Evolutionary conservation across 2,797 vertebrate genomes (phyloP).

Genomic region (Discoglossus pictus): DNA sequence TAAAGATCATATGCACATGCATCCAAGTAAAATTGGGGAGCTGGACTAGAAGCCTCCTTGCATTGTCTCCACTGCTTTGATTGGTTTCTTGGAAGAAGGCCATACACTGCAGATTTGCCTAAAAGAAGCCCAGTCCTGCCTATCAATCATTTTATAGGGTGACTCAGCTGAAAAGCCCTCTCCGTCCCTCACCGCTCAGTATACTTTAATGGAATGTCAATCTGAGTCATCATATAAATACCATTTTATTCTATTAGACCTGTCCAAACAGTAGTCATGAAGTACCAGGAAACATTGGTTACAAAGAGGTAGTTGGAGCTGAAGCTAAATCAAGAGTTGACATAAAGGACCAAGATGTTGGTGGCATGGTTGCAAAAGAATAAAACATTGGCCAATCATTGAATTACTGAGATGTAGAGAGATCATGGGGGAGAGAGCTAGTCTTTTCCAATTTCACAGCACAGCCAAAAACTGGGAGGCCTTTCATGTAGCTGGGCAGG

Average conservation of each 20-base stretch:
- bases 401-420: neutral
- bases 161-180: neutral
- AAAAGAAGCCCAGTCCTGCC: neutral
- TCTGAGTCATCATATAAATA: too few relatives aligned
- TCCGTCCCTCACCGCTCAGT: neutral
- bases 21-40: neutral
- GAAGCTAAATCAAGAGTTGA: too few relatives aligned
- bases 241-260: neutral
- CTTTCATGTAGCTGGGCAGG: neutral
- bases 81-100: neutral
- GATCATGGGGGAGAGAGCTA: neutral
- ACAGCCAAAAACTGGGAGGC: neutral
- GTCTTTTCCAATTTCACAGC: neutral
- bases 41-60: neutral
- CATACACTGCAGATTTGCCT: neutral
- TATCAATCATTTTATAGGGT: too few relatives aligned
- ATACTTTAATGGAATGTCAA: too few relatives aligned
- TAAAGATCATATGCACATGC: neutral
- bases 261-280: too few relatives aligned
- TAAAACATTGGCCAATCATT: neutral
- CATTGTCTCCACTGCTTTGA: slow-evolving; percentile 5
- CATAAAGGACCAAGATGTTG: too few relatives aligned
- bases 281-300: too few relatives aligned
- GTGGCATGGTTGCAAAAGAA: too few relatives aligned
- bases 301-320: too few relatives aligned